phyloP scores from a whole-genome alignment of 1,140 invertebrate species.

The Dryas iulia region DNA sequence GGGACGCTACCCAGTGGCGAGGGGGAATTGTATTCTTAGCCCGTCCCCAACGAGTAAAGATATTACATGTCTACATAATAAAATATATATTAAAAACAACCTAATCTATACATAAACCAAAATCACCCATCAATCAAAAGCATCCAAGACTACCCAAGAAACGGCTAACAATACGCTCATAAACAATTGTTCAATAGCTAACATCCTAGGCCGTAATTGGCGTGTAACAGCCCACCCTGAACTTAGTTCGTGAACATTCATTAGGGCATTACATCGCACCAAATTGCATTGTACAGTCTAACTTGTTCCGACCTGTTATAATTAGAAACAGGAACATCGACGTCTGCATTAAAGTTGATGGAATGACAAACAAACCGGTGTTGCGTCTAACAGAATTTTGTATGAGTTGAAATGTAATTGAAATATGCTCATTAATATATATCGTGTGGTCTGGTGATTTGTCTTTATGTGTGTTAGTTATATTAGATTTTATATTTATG shows the following conservation, averaged over 20 bases:
- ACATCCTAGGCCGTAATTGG: constrained; percentile 32
- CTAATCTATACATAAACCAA: too few species aligned
- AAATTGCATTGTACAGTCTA: constrained; percentile 42
- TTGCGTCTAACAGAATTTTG: constrained; percentile 10
- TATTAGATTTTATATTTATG: too few species aligned
- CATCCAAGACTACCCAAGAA: neutral
- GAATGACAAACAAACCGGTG: constrained; percentile 19
- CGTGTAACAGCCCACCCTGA: constrained; percentile 29
- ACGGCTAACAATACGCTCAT: constrained; percentile 7
- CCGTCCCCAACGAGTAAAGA: too few species aligned
- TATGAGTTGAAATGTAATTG: neutral
- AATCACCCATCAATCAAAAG: neutral
- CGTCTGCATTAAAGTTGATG: constrained; percentile 21
- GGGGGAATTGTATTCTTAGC: too few species aligned
- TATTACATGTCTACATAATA: too few species aligned
- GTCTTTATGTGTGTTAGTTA: too few species aligned
- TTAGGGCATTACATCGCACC: constrained; percentile 38
- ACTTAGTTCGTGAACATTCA: constrained; percentile 32
- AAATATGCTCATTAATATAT: constrained; percentile 1
- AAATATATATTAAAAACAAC: too few species aligned
- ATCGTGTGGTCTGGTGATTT: too few species aligned
- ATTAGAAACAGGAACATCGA: constrained; percentile 29
- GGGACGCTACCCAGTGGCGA: too few species aligned
- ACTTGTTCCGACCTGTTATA: constrained; percentile 32
- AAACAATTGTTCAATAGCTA: constrained; percentile 24